Evolutionary conservation across 2,888 invertebrate species (phyloP).

Genomic region (Stramonita haemastoma): DNA sequence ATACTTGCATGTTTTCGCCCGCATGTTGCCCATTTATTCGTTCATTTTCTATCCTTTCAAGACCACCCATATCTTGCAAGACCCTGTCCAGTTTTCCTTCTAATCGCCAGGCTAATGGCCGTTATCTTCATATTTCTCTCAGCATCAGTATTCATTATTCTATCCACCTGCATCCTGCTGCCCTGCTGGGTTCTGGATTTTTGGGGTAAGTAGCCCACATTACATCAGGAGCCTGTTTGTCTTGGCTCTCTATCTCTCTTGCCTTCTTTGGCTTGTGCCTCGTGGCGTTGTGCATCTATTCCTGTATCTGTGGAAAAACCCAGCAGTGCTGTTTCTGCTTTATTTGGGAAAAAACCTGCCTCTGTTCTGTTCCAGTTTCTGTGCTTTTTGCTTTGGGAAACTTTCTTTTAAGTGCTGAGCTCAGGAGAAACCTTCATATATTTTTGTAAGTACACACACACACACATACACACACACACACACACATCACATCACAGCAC

Average conservation of each 20-base stretch:
- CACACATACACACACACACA: no score
- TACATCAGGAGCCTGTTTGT: conserved; percentile 16
- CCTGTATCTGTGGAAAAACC: background rate
- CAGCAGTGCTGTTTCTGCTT: background rate
- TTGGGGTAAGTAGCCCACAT: background rate
- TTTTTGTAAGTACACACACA: no score
- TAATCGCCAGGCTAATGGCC: background rate
- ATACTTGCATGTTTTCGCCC: no score
- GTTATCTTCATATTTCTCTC: background rate
- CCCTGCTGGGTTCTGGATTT: background rate
- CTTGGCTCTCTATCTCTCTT: background rate
- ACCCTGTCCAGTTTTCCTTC: background rate
- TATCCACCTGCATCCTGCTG: background rate
- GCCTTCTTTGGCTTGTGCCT: background rate
- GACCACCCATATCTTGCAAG: background rate
- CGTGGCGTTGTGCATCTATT: background rate
- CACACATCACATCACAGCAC: no score
- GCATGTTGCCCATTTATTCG: background rate
- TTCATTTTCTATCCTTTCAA: no score
- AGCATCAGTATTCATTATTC: conserved; percentile 23
- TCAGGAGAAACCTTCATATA: no score
- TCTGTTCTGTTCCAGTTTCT: background rate
- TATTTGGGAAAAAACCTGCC: background rate
- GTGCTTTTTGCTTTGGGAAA: no score
- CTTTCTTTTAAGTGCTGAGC: no score